phyloP scores from a whole-genome alignment of 2,888 invertebrate genomes.

The Lithophane socia region DNA sequence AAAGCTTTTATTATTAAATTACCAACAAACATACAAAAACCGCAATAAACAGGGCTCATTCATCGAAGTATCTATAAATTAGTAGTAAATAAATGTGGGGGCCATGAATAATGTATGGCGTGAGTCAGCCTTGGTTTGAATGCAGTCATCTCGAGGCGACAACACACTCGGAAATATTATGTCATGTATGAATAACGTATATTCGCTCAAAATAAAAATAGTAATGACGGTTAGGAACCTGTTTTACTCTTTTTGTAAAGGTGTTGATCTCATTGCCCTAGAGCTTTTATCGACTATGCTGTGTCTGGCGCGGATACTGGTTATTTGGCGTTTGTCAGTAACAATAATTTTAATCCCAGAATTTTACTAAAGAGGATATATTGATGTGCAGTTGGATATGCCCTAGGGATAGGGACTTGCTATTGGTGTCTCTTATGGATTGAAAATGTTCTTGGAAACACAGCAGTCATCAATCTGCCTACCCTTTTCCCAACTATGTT shows the following conservation, averaged over 20 bases:
- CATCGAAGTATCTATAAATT: constrained; percentile 55
- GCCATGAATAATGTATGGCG: constrained; percentile 72
- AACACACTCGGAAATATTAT: constrained; percentile 66
- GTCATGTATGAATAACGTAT: constrained; percentile 71
- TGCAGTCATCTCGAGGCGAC: constrained; percentile 74
- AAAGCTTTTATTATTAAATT: constrained; percentile 36
- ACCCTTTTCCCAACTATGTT: too few species aligned
- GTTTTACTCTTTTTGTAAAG: constrained; percentile 48
- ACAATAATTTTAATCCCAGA: neutral
- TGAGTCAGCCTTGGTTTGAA: constrained; percentile 75
- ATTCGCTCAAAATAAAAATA: constrained; percentile 58
- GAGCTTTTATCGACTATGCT: constrained; percentile 2
- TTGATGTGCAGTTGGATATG: too few species aligned
- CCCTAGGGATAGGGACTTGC: neutral
- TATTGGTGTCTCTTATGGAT: neutral
- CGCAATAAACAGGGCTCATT: constrained; percentile 50
- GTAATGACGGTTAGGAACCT: constrained; percentile 53
- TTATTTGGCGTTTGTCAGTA: constrained; percentile 2
- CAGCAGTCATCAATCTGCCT: neutral
- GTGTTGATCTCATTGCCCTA: constrained; percentile 52
- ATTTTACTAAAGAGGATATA: neutral
- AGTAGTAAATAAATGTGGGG: constrained; percentile 58
- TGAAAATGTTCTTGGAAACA: neutral
- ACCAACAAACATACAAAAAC: constrained; percentile 37
- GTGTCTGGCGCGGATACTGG: neutral